A percentile compares a stretch with the other conserved stretches of the same genome.
These are phyloP conservation scores for Mythimna ferrago DNA, from an alignment of 2,888 invertebrate genomes.

Conservation along the genomic window DNA sequence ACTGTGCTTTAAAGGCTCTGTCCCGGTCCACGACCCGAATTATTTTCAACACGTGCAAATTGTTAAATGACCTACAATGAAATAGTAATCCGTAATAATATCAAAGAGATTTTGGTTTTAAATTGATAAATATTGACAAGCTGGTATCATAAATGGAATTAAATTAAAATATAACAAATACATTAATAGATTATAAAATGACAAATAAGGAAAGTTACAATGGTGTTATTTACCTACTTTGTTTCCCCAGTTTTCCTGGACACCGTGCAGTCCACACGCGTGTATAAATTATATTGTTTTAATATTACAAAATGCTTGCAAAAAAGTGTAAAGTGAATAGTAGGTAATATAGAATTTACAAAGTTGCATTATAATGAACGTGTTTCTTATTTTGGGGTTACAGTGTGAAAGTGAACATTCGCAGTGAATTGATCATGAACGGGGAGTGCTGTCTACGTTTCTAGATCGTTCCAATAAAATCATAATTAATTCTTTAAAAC, in stretches of 20 bases:
- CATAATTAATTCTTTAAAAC: constrained; percentile 33
- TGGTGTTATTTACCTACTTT: constrained; percentile 14
- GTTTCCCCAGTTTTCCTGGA: constrained; percentile 76
- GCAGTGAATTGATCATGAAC: constrained; percentile 35
- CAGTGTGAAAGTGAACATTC: constrained; percentile 55
- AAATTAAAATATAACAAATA: constrained; percentile 15
- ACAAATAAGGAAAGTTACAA: constrained; percentile 61
- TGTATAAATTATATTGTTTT: constrained; percentile 29
- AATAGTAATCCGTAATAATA: constrained; percentile 14
- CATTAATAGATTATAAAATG: constrained; percentile 41
- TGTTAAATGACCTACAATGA: background rate
- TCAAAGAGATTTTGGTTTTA: background rate
- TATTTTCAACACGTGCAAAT: background rate
- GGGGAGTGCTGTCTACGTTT: constrained; percentile 39
- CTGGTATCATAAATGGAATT: constrained; percentile 16
- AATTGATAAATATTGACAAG: background rate
- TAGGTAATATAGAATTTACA: constrained; percentile 11
- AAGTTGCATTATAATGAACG: constrained; percentile 27
- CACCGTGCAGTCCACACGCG: constrained; percentile 55
- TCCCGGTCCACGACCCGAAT: background rate
- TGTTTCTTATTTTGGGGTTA: constrained; percentile 44
- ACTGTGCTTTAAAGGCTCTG: too few species aligned
- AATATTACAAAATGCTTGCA: constrained; percentile 11
- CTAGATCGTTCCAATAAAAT: constrained; percentile 51
- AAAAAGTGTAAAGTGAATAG: constrained; percentile 20